Evolutionary conservation across 2,113 vertebrate species (phyloP), one percentile per base, ranked within the genome.

Genomic region (Psittacus erithacus): DNA sequence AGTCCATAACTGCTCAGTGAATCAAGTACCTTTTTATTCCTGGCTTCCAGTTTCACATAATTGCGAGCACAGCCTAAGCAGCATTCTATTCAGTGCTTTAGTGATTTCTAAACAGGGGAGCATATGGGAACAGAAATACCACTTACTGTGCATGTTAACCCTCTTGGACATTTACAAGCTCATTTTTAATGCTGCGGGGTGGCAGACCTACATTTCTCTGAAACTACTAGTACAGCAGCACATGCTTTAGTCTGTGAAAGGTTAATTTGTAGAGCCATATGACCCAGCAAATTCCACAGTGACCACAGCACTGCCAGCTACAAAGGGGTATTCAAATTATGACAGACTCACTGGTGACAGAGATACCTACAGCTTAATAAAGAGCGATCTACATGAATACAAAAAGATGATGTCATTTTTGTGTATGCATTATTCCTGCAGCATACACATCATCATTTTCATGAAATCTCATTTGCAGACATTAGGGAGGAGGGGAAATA

Each of bases 241-340:
- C 88, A 44, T 50, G 79, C 67, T 82, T 76, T 35, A 44, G 55
- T 63, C 17, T 78, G 71, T 39, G 82, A 39, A 81, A 92, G 55
- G 46, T 41, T 93, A 86, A 88, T 81, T 52, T 92, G 82, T 68
- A 65, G 73, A 90, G 53, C 69, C 28, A 16, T 1, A 70, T 67
- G 85, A 94, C 68, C 92, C 90, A 94, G 92, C 90, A 88, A 73
- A 86, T 96, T 94, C 82, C 90, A 62, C 38, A 86, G 76, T 80
- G 59, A 86, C 43, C 64, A 87, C n/a, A 52, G 76, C 73, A 71
- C 63, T 80, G 67, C 38, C 8, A 91, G 75, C 65, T 73, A 55
- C 15, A 73, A 63, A 63, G 23, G 81, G 71, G 78, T 94, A 76
- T 76, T 93, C 65, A 53, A n/a, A 93, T 60, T 49, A 57, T 7